Base-by-base conservation (phyloP, 1,140 invertebrate species). In the Streblospio benedicti region DNA sequence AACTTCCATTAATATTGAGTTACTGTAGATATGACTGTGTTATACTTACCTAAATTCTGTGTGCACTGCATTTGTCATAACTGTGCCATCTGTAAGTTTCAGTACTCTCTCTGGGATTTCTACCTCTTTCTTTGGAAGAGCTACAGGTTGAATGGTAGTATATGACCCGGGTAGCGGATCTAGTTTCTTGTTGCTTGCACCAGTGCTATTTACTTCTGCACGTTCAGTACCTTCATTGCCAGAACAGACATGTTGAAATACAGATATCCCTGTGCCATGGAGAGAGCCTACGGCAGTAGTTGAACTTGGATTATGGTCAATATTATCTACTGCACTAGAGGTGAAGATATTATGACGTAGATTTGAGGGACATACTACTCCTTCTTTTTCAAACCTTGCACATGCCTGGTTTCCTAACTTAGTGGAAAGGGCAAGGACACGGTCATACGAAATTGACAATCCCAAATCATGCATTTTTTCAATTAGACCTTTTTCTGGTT, bases 231-330 rank as follows among this genome's bases (percentile, higher is more conserved):
- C n/a, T n/a, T n/a, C n/a, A n/a, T n/a, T n/a, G n/a, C n/a, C n/a
- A n/a, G n/a, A n/a, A n/a, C n/a, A n/a, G n/a, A n/a, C n/a, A 53
- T 66, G 64, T 51, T 70, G 63, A 55, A 63, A 63, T n/a, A 66
- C 20, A 0, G 60, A 67, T 5, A 70, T 69, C 16, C 55, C 57
- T 0, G 67, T 68, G 0, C 64, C 63, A 60, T 68, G 66, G 33
- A 68, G 68, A 2, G 68, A 68, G 16, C 57, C 59, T 44, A 52
- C 47, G 25, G 65, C 53, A 47, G 50, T 68, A n/a, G 66, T 68
- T 6, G 63, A 52, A 45, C 28, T 68, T 12, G 64, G 67, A 51
- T 70, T 65, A 52, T 70, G 64, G 38, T 70, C 66, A 20, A 67
- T 63, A 32, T 69, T 69, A 45, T 69, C 68, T 23, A 69, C 45